Percentiles rank a stretch among this genome's conserved stretches.
phyloP scores from a whole-genome alignment of 2,797 vertebrate species.

The Balearica regulorum region DNA sequence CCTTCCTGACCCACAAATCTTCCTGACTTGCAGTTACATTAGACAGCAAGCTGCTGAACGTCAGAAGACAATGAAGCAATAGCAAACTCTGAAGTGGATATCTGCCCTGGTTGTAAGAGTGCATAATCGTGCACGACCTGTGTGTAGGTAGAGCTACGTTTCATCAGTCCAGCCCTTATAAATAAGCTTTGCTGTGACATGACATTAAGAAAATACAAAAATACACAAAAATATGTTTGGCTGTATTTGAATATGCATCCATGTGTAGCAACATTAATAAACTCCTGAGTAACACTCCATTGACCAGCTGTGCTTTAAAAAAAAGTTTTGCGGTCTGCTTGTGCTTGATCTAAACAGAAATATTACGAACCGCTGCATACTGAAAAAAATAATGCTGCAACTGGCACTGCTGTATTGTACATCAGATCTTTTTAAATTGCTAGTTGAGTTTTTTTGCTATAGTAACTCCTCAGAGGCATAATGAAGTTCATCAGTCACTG shows the following conservation, averaged over 20 bases:
- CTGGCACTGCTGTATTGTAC: slow-evolving; percentile 6
- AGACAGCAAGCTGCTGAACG: slow-evolving; percentile 42
- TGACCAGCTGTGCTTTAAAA: not conserved
- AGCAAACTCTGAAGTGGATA: not conserved
- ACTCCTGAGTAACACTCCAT: not conserved
- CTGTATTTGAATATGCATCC: not conserved
- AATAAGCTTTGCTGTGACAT: not conserved
- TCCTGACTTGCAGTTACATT: slow-evolving; percentile 35
- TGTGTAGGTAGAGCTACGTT: not conserved
- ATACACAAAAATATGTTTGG: not conserved
- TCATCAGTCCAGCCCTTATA: not conserved
- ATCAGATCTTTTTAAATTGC: slow-evolving; percentile 25
- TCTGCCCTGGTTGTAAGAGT: not conserved
- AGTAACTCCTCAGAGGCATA: slow-evolving; percentile 48
- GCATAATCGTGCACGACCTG: not conserved
- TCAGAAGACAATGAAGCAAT: not conserved
- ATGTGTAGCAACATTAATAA: not conserved
- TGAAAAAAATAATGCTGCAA: not conserved
- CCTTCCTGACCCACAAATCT: slow-evolving; percentile 57
- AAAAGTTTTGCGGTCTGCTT: not conserved
- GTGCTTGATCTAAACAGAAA: not conserved
- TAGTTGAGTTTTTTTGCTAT: slow-evolving; percentile 39
- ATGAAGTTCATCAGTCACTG: slow-evolving; percentile 66
- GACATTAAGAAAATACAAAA: not conserved
- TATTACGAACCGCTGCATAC: not conserved